A percentile compares a stretch with the other conserved stretches of the same genome.
Evolutionary conservation across 1,140 invertebrate genomes (phyloP).

Genomic region (Drosophila busckii): DNA sequence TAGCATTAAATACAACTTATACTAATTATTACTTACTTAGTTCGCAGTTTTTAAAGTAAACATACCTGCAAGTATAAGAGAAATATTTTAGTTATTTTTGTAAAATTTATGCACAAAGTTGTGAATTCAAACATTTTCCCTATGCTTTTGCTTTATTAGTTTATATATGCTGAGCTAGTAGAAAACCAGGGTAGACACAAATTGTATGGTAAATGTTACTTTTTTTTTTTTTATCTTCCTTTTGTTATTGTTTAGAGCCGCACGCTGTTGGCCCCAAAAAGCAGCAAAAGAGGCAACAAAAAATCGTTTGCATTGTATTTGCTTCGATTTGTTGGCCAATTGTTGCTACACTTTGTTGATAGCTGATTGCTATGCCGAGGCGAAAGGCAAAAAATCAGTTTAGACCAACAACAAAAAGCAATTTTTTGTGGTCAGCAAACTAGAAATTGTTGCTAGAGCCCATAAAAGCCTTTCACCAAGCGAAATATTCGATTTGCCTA

Average conservation of each 20-base stretch:
- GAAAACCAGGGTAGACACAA: neutral
- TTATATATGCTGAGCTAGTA: too few species aligned
- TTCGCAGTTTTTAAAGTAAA: too few species aligned
- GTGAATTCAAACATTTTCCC: too few species aligned
- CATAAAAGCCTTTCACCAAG: slow-evolving; percentile 26
- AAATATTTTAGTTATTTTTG: too few species aligned
- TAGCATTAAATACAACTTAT: too few species aligned
- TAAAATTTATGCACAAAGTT: too few species aligned
- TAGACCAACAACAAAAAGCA: neutral
- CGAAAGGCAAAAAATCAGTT: slow-evolving; percentile 38
- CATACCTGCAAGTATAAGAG: too few species aligned
- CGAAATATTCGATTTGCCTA: neutral
- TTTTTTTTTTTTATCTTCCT: neutral
- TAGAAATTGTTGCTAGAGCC: slow-evolving; percentile 5
- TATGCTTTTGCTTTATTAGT: too few species aligned
- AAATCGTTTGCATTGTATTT: slow-evolving; percentile 1
- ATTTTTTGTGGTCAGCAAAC: slow-evolving; percentile 34
- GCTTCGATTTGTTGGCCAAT: slow-evolving; percentile 19
- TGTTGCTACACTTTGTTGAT: slow-evolving; percentile 25
- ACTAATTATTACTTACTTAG: too few species aligned
- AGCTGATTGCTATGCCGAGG: slow-evolving; percentile 18
- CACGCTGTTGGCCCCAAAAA: slow-evolving; percentile 1
- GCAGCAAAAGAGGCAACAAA: too few species aligned
- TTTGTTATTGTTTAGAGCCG: slow-evolving; percentile 22
- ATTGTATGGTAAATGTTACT: neutral